Base-by-base conservation (phyloP, 2,888 invertebrate genomes). In the Clostera curtula region DNA sequence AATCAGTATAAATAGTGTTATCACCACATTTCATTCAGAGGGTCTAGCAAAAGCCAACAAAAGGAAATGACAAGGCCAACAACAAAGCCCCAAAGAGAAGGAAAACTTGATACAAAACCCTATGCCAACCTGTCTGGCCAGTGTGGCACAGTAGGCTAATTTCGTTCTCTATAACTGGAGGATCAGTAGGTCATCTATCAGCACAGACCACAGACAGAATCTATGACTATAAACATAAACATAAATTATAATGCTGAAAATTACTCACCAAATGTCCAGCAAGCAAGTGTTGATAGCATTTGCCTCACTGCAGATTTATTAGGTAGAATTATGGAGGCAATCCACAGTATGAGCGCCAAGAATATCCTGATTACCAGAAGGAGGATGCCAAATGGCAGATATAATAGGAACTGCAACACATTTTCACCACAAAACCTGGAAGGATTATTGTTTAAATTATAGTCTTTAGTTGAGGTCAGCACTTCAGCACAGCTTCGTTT, bases 311-410 rank as follows among this genome's bases (percentile, higher is more conserved):
- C 73, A 24, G 84, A 83, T 44, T 85, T 84, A 51, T 88, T 86
- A 16, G 88, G 87, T 40, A 88, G 66, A 46, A 87, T 66, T 44
- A 85, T 86, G 26, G 86, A 85, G 16, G 87, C 76, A 28, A 88
- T 60, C 73, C 87, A 83, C 34, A 87, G 66, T 45, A 85, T 54
- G 42, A 88, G 52, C 1, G 82, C 86, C 49, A 88, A 49, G 22
- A 86, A 45, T 28, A 73, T 64, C 50, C 88, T 75, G 31, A 86
- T 49, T 25, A 74, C 43, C 55, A 86, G 59, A 38, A 88, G 60
- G 14, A 87, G 37, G 25, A 87, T 55, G 29, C 88, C 88, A 48
- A 88, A 56, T 4, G 88, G 88, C 46, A 86, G 52, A 56, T 87
- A 88, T 29, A 86, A 43, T 10, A 87, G 53, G 44, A 87, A 80